Percentiles rank a stretch among this genome's conserved stretches.
Conservation (phyloP, 2,888 invertebrate species). For the Drosophila prostipennis region DNA sequence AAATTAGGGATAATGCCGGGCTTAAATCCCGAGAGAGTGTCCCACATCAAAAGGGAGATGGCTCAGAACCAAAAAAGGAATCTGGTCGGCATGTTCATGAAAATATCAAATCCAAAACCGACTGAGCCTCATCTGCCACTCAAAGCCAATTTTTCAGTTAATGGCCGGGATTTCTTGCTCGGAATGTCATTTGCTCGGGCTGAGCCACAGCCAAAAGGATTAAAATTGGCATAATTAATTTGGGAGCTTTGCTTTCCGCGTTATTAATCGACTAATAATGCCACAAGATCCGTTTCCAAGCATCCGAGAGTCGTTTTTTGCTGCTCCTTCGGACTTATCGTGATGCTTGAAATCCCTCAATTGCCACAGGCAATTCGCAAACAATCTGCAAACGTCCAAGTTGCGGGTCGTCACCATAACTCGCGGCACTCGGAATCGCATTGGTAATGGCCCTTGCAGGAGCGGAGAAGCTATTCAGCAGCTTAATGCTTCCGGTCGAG, state of each 20-base stretch:
- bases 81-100: conserved; percentile 19
- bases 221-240: conserved; percentile 75
- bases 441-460: conserved; percentile 17
- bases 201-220: conserved; percentile 65
- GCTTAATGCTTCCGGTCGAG: conserved; percentile 66
- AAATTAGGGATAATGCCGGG: conserved; percentile 53
- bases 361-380: conserved; percentile 16
- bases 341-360: conserved; percentile 15
- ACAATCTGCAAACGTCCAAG: conserved; percentile 18
- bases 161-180: conserved; percentile 65
- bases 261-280: conserved; percentile 64
- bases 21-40: conserved; percentile 27
- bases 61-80: conserved; percentile 8
- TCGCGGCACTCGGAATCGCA: conserved; percentile 26
- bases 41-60: conserved; percentile 30
- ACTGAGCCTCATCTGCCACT: conserved; percentile 31
- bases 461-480: conserved; percentile 22
- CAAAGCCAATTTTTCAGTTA: conserved; percentile 54
- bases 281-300: conserved; percentile 9
- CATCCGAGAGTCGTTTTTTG: not conserved
- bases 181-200: conserved; percentile 71
- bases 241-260: conserved; percentile 39
- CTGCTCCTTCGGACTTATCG: not conserved
- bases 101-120: conserved; percentile 24
- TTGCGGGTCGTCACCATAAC: conserved; percentile 39